Conservation (phyloP, 2,797 vertebrate genomes). For the Percopsis omiscomaycus region DNA sequence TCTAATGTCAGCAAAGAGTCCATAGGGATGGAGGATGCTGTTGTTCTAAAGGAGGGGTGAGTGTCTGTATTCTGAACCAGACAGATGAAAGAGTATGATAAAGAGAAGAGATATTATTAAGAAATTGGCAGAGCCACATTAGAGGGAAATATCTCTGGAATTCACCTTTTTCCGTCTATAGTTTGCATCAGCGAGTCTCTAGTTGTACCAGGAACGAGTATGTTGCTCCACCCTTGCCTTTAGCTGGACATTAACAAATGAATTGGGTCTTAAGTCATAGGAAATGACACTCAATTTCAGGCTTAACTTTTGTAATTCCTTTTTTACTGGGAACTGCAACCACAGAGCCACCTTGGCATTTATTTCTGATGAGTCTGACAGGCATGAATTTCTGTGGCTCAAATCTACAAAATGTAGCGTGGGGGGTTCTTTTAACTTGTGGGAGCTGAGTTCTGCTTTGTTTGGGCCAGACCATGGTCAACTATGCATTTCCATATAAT, state of each 20-base stretch:
- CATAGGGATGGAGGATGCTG: conserved; percentile 86
- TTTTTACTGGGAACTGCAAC: background rate
- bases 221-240: too few relatives aligned
- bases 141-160: background rate
- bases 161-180: background rate
- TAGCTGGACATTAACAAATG: too few relatives aligned
- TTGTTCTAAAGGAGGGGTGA: conserved; percentile 98
- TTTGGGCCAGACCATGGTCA: background rate
- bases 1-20: conserved; percentile 92
- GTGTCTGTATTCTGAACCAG: conserved; percentile 20
- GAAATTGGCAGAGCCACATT: background rate
- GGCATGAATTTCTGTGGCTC: background rate
- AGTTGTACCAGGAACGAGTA: too few relatives aligned
- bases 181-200: too few relatives aligned
- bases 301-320: background rate
- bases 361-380: background rate
- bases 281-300: too few relatives aligned
- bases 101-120: background rate
- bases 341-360: background rate
- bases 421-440: background rate
- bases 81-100: background rate
- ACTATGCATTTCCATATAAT: background rate
- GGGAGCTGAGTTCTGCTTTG: background rate
- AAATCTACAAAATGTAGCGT: background rate
- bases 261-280: too few relatives aligned